phyloP scores from a whole-genome alignment of 2,113 vertebrate genomes.

The Felis catus region DNA sequence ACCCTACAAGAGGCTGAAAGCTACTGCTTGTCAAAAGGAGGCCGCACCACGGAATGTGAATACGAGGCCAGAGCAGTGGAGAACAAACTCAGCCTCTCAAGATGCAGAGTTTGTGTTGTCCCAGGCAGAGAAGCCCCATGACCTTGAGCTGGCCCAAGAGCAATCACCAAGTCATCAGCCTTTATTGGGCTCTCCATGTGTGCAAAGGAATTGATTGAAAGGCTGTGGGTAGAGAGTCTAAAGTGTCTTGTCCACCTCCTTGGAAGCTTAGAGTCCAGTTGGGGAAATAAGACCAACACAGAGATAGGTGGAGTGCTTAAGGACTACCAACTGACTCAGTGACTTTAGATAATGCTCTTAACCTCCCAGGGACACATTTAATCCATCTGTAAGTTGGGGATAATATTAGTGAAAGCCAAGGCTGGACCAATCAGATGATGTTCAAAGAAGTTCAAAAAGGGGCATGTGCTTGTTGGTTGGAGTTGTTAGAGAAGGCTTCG shows the following conservation, averaged over 20 bases:
- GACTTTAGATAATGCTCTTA: background rate
- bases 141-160: background rate
- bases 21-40: background rate
- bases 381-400: background rate
- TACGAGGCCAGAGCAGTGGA: background rate
- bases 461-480: background rate
- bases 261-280: background rate
- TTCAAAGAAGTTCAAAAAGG: background rate
- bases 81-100: background rate
- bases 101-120: background rate
- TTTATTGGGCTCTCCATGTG: background rate
- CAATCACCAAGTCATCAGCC: background rate
- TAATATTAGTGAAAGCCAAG: background rate
- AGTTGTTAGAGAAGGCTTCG: background rate
- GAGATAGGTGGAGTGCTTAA: background rate
- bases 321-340: background rate
- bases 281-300: background rate
- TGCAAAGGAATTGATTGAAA: background rate
- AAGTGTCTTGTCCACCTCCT: background rate
- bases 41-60: background rate
- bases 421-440: background rate
- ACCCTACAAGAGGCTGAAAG: background rate
- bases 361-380: background rate
- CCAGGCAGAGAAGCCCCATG: background rate
- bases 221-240: background rate